Evolutionary conservation across 2,797 vertebrate species (phyloP).

Genomic region (Podarcis lilfordi): DNA sequence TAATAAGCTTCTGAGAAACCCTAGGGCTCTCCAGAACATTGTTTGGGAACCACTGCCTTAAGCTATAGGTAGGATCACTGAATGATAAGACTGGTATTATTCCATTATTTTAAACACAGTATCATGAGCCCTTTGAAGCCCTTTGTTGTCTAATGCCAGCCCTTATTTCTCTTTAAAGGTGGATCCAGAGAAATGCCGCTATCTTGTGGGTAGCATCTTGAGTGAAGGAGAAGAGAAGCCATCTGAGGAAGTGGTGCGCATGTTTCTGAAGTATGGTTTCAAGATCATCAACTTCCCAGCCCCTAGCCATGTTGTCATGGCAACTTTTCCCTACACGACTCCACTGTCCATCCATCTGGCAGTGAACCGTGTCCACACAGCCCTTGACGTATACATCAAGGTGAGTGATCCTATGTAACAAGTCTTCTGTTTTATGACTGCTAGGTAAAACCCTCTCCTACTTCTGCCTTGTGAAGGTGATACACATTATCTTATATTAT

Average conservation of each 20-base stretch:
- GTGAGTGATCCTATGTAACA: conserved; percentile 71
- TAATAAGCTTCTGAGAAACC: background rate
- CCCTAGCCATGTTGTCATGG: conserved; percentile 88
- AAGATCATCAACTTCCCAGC: conserved; percentile 89
- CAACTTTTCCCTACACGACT: conserved; percentile 85
- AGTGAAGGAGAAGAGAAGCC: conserved; percentile 85
- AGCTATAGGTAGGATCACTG: background rate
- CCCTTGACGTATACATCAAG: conserved; percentile 87
- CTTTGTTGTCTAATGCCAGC: background rate
- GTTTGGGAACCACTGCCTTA: background rate
- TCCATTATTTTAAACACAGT: background rate
- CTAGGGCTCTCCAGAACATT: background rate
- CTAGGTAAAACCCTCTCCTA: conserved; percentile 31
- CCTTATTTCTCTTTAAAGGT: conserved; percentile 76
- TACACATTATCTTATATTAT: background rate
- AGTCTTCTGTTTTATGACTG: fast-evolving
- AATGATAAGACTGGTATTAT: background rate
- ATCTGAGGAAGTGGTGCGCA: conserved; percentile 79
- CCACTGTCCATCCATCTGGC: conserved; percentile 83
- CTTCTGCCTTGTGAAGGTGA: conserved; percentile 26
- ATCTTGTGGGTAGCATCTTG: conserved; percentile 87
- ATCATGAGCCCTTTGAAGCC: background rate
- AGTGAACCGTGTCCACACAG: conserved; percentile 84
- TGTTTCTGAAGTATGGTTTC: conserved; percentile 88
- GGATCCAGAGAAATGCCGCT: conserved; percentile 83